Conservation (phyloP, 1,140 invertebrate species). For the Ectropis grisescens region DNA sequence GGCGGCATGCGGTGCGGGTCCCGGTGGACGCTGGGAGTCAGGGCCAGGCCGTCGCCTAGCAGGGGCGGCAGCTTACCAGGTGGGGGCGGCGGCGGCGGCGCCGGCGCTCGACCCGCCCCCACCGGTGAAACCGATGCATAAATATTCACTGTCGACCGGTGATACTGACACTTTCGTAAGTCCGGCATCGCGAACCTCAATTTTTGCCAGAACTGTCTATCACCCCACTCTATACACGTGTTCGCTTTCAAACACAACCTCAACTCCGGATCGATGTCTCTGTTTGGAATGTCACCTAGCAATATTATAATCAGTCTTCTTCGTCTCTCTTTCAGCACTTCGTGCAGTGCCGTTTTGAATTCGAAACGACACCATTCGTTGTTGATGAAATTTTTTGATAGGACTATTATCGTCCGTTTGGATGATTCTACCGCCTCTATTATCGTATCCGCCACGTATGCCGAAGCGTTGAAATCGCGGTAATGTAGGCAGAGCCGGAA, state of each 20-base stretch:
- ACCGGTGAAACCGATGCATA: slow-evolving; percentile 73
- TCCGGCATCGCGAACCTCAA: slow-evolving; percentile 92
- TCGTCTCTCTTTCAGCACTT: slow-evolving; percentile 86
- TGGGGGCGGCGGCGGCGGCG: slow-evolving; percentile 76
- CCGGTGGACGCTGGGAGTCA: slow-evolving; percentile 70
- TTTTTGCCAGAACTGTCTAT: slow-evolving; percentile 95
- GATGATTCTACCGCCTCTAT: slow-evolving; percentile 92
- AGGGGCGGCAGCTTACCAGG: slow-evolving; percentile 68
- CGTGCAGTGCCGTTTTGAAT: slow-evolving; percentile 92
- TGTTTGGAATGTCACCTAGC: slow-evolving; percentile 85
- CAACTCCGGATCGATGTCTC: slow-evolving; percentile 91
- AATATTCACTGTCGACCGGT: slow-evolving; percentile 75
- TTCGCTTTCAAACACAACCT: slow-evolving; percentile 90
- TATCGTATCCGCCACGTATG: slow-evolving; percentile 89
- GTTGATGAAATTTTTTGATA: slow-evolving; percentile 93
- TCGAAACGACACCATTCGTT: slow-evolving; percentile 96
- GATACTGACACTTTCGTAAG: slow-evolving; percentile 73
- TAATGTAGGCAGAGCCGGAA: slow-evolving; percentile 90
- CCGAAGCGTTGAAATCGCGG: slow-evolving; percentile 84
- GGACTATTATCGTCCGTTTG: slow-evolving; percentile 88
- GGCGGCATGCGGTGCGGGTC: slow-evolving; percentile 87
- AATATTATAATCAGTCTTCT: slow-evolving; percentile 88
- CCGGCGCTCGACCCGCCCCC: slow-evolving; percentile 71
- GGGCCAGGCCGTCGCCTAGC: slow-evolving; percentile 59
- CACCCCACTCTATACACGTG: slow-evolving; percentile 92